A percentile compares a stretch with the other conserved stretches of the same genome.
Conservation (phyloP, 2,888 invertebrate genomes). For the Buathra laborator region DNA sequence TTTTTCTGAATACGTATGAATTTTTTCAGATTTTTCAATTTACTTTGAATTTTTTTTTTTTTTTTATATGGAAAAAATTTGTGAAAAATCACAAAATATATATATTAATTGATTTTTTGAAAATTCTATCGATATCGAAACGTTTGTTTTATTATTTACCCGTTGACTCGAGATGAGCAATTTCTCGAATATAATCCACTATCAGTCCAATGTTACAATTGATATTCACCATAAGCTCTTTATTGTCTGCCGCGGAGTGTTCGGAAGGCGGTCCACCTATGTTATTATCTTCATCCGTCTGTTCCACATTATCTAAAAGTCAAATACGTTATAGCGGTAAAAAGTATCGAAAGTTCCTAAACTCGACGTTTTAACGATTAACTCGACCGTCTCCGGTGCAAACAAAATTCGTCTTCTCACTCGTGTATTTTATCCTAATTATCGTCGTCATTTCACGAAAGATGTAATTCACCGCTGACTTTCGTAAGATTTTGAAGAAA, state of each 20-base stretch:
- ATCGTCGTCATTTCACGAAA: constrained; percentile 52
- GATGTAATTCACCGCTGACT: not conserved
- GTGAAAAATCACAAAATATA: not conserved
- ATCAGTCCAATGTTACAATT: constrained; percentile 83
- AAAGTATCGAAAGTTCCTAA: not conserved
- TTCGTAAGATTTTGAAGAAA: not conserved
- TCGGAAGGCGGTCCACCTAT: constrained; percentile 47
- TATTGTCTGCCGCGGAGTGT: constrained; percentile 63
- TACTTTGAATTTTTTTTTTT: too few relatives aligned
- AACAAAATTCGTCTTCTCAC: constrained; percentile 29
- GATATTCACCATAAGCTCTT: constrained; percentile 82
- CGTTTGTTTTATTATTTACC: constrained; percentile 46
- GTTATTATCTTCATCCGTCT: constrained; percentile 27
- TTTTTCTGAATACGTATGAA: too few relatives aligned
- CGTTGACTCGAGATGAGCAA: constrained; percentile 71
- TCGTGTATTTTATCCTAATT: constrained; percentile 64
- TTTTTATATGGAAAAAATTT: too few relatives aligned
- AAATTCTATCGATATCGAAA: not conserved
- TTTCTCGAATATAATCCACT: constrained; percentile 80
- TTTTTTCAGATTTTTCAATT: too few relatives aligned
- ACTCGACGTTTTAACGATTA: not conserved
- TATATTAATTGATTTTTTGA: not conserved
- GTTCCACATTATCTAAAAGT: constrained; percentile 47
- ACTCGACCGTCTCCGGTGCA: not conserved
- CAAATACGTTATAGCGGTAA: not conserved